Evolutionary conservation across 2,797 vertebrate species (phyloP).

Genomic region (Sebastes jordani): DNA sequence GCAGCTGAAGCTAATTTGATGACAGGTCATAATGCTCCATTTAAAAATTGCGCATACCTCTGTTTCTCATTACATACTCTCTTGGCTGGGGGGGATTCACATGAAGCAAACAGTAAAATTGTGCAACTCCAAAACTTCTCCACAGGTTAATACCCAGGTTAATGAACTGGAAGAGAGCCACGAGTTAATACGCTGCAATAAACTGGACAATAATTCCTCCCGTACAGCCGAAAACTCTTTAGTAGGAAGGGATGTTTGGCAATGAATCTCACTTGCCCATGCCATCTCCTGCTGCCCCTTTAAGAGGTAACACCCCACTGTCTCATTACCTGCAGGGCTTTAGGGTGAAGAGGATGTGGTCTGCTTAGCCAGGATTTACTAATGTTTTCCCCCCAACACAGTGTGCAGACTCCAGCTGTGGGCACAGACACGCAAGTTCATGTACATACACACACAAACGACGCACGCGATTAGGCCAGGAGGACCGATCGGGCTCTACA

Average conservation of each 20-base stretch:
- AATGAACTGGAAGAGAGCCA: constrained; percentile 23
- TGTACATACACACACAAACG: neutral
- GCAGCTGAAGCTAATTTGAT: neutral
- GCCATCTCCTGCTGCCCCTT: constrained; percentile 46
- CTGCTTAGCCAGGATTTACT: constrained; percentile 71
- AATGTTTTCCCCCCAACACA: constrained; percentile 74
- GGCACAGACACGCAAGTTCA: constrained; percentile 37
- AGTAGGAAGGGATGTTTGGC: constrained; percentile 13
- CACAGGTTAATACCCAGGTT: constrained; percentile 29
- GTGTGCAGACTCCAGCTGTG: constrained; percentile 63
- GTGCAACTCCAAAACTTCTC: constrained; percentile 17
- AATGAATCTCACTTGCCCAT: constrained; percentile 17
- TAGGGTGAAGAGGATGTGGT: constrained; percentile 73
- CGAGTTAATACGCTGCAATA: constrained; percentile 1
- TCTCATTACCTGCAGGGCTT: constrained; percentile 70
- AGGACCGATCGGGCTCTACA: neutral
- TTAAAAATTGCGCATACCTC: neutral
- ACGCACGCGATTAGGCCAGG: constrained; percentile 15
- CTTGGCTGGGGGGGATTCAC: constrained; percentile 19
- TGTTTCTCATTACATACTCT: constrained; percentile 32
- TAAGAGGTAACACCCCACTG: constrained; percentile 51
- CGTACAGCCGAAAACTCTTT: neutral
- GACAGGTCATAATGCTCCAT: neutral
- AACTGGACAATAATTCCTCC: constrained; percentile 8
- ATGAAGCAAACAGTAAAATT: constrained; percentile 24